Conservation (phyloP, 2,888 invertebrate genomes). For the Baronia brevicornis region DNA sequence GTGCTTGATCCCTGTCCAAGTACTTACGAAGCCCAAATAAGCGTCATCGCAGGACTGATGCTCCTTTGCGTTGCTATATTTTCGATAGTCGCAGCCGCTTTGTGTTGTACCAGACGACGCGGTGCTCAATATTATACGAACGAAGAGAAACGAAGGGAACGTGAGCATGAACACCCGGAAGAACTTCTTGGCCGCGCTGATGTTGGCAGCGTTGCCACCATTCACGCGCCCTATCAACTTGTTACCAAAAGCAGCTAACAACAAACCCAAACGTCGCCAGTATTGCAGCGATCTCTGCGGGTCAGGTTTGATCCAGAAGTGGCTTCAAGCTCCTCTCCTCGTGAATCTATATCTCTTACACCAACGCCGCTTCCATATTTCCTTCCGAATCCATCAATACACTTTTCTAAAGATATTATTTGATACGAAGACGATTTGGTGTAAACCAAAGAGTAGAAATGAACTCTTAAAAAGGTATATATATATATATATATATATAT, state of each 20-base stretch:
- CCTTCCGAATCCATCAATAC: constrained; percentile 33
- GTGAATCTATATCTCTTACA: constrained; percentile 17
- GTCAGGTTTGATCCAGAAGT: constrained; percentile 25
- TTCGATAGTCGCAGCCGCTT: constrained; percentile 74
- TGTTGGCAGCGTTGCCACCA: constrained; percentile 54
- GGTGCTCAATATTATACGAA: constrained; percentile 87
- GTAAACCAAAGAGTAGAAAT: constrained; percentile 38
- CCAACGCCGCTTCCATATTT: constrained; percentile 34
- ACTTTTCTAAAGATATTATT: constrained; percentile 42
- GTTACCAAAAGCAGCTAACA: constrained; percentile 57
- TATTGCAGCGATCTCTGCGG: constrained; percentile 23
- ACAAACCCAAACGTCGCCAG: constrained; percentile 33
- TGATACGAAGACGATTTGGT: constrained; percentile 63
- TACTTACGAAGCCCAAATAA: constrained; percentile 74
- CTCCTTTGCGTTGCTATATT: constrained; percentile 52
- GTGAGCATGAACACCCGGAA: constrained; percentile 55
- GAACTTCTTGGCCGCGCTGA: constrained; percentile 49
- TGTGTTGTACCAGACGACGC: constrained; percentile 81
- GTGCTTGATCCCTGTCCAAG: constrained; percentile 57
- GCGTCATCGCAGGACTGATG: constrained; percentile 69
- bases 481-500: no score
- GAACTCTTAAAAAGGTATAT: no score
- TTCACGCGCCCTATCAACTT: constrained; percentile 54
- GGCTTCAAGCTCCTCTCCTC: constrained; percentile 22
- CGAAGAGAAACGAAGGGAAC: constrained; percentile 78